Base-by-base conservation (phyloP, 2,888 invertebrate genomes). In the Antheraea yamamai region DNA sequence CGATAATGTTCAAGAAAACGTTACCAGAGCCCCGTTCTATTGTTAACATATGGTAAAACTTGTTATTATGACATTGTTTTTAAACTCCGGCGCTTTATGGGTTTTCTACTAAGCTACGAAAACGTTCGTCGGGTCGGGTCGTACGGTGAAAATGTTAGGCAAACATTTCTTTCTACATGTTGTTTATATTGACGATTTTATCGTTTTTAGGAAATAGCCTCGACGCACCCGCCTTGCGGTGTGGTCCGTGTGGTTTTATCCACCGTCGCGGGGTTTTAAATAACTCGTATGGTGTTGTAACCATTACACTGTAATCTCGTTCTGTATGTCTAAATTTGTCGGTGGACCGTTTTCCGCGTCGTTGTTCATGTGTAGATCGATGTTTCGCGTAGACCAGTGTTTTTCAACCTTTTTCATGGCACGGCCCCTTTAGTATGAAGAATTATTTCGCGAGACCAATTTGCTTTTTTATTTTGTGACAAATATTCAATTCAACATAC, bases 51-150 rank as follows among this genome's bases (percentile, higher is more conserved):
- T 66, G 72, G 58, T 64, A 75, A 75, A 68, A 64, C 72, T 75
- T 75, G 75, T 75, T 73, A 39, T 39, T 39, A 75, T 75, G 75
- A 73, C 75, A 66, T 52, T 51, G 72, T 75, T 75, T 75, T 75
- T 64, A 75, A 51, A 64, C 72, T 20, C 12, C 52, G 35, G 35
- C 35, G 55, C 39, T 75, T 75, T 75, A 75, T 72, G 64, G 66
- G 72, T 72, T 75, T 72, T 72, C 66, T 74, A 61, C 52, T 47
- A 52, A 47, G 26, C 26, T 47, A 12, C 61, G 23, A n/a, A 20
- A 68, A 51, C 39, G 26, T 74, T 18, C 64, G 39, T 47, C 20
- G 73, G 58, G 2, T 39, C 61, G 47, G 47, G 47, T 47, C 58
- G 51, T 73, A 66, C 73, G 39, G 18, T 66, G 74, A 74, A 74